phyloP scores from a whole-genome alignment of 2,113 vertebrate genomes.

The Fulica atra region DNA sequence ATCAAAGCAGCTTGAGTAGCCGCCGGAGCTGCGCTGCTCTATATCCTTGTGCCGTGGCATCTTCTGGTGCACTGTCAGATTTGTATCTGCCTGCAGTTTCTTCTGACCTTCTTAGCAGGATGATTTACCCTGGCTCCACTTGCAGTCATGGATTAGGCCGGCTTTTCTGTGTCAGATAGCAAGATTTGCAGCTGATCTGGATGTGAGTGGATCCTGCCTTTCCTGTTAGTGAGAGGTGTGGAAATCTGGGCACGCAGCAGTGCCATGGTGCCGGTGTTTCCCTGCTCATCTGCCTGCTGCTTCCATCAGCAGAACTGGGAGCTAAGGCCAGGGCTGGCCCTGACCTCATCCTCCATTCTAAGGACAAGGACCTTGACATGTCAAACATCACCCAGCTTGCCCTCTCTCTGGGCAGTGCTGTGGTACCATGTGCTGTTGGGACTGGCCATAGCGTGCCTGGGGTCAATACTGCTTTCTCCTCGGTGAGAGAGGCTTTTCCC shows the following conservation, averaged over 20 bases:
- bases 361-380: not conserved
- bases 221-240: fast-evolving
- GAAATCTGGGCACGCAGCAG: fast-evolving
- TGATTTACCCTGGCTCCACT: not conserved
- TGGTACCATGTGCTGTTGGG: not conserved
- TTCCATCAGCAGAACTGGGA: not conserved
- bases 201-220: not conserved
- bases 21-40: not conserved
- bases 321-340: not conserved
- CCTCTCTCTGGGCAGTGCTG: not conserved
- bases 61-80: not conserved
- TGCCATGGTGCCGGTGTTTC: fast-evolving
- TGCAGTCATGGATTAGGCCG: fast-evolving
- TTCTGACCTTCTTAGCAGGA: not conserved
- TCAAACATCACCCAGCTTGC: not conserved
- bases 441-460: fast-evolving
- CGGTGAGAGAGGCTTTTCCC: not conserved
- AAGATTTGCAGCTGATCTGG: not conserved
- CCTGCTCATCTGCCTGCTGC: fast-evolving
- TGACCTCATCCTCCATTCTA: not conserved
- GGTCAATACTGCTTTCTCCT: not conserved
- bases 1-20: not conserved
- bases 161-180: not conserved
- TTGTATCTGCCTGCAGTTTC: not conserved
- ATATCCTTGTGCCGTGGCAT: fast-evolving